Base-by-base conservation (phyloP, 2,113 vertebrate genomes). In the Felis chaus region DNA sequence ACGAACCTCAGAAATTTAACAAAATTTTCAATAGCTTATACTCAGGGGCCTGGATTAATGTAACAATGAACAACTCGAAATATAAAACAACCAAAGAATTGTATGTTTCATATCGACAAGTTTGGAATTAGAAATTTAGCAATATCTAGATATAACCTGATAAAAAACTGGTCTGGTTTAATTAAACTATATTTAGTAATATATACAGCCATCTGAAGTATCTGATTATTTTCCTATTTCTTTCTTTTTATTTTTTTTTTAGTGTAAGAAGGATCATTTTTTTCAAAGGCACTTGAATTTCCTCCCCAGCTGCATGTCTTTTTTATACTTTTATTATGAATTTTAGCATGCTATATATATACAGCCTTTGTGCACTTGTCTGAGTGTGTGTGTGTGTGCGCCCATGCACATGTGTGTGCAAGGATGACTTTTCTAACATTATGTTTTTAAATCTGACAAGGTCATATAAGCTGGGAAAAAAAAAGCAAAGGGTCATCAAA, bases 361-460 rank as follows among this genome's bases (percentile, higher is more conserved):
- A 45, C 1, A 6, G 31, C 14, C 53, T 97, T 97, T 93, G 88
- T 97, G 50, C 74, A 78, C 41, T 78, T 27, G 1, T 48, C 39
- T 48, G 41, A 48, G 41, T 78, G 9, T 85, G 55, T 45, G 6
- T 50, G 2, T 33, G 23, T 23, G 3, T 4, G 48, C 13, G 0
- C 36, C 71, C 83, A 27, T 48, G 45, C 66, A 84, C 83, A 89
- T 93, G 89, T 53, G 74, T 95, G 81, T 97, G 92, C 96, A 98
- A 94, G 85, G 96, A 97, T 98, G 98, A 98, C 98, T 99, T 98
- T 98, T 98, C 97, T 95, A 98, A 98, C 98, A 98, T 98, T 98
- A 98, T 98, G 98, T 98, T 99, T 99, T 98, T 98, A 99, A 99
- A 98, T 98, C 97, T 98, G 98, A 99, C 99, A 99, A 99, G 99